Evolutionary conservation across 2,888 invertebrate species (phyloP).

Genomic region (Sclerodermus sp.): DNA sequence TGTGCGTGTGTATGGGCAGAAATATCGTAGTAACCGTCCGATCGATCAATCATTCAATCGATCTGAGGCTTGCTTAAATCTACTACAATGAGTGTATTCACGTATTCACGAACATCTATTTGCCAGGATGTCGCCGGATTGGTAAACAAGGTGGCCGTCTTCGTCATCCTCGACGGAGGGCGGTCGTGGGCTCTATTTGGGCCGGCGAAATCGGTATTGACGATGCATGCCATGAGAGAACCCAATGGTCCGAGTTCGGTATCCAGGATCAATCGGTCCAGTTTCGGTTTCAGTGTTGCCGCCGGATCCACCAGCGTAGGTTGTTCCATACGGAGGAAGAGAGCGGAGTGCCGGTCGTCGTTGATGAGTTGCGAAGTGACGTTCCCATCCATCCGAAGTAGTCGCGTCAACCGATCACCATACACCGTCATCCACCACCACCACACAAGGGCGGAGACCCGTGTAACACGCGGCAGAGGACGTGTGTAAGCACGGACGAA

Average conservation of each 20-base stretch:
- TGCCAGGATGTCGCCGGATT: conserved; percentile 97
- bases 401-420: too few species aligned
- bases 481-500: conserved; percentile 39
- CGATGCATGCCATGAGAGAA: conserved; percentile 29
- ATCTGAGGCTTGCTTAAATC: conserved; percentile 48
- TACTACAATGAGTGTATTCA: conserved; percentile 59
- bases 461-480: conserved; percentile 40
- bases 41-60: conserved; percentile 24
- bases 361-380: too few species aligned
- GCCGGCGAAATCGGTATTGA: conserved; percentile 40
- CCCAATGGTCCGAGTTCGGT: conserved; percentile 21
- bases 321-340: too few species aligned
- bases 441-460: conserved; percentile 31
- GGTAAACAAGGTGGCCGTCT: conserved; percentile 99
- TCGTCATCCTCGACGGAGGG: conserved; percentile 98
- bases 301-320: too few species aligned
- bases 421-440: conserved; percentile 33
- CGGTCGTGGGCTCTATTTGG: conserved; percentile 78
- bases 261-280: conserved; percentile 25
- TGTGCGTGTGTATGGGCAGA: conserved; percentile 26
- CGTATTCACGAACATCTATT: conserved; percentile 98
- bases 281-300: conserved; percentile 19
- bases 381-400: too few species aligned
- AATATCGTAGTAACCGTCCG: conserved; percentile 28
- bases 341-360: too few species aligned